Evolutionary conservation across 35 echinoderm and acorn worm species (phyloP), one percentile per base, ranked within the genome.

Genomic region (Ophiothrix spiculata): DNA sequence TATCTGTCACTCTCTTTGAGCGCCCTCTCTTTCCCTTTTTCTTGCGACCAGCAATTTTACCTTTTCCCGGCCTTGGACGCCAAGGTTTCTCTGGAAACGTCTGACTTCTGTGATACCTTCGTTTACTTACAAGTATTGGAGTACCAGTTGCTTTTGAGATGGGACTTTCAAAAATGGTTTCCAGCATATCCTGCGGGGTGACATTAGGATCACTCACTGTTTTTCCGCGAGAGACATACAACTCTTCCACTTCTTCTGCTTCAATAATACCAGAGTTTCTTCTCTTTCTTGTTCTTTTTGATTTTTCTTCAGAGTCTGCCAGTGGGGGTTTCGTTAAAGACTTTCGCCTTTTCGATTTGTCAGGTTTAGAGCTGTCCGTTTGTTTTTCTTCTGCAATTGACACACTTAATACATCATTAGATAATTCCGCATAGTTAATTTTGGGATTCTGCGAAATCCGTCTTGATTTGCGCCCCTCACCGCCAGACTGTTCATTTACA

Each of bases 161-260:
- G 60, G 60, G 60, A 69, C 60, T 69, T 28, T 69, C 60, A 69
- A 69, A 69, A 12, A 69, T 69, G 60, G 60, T 69, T 69, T 69
- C 60, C 25, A 69, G 25, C 60, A 69, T 4, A 28, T 69, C 60
- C 2, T 10, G 17, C 29, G 60, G 4, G 2, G 23, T 25, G 3
- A 4, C 10, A 69, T 69, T 69, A 2, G 60, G 60, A 25, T n/a
- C 8, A n/a, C 25, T 69, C 16, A 69, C 60, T 2, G 60, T 69
- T n/a, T 69, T 69, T 25, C 60, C 60, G 17, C 60, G 8, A 1
- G 60, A 69, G 29, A 69, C 16, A 25, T 69, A 69, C 60, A 69
- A 69, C 60, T 69, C 6, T 69, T 69, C 60, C 4, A 69, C 60
- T 2, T 69, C 60, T 28, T 69, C 25, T n/a, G n/a, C n/a, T 25